Conservation (phyloP, 1,140 invertebrate genomes). For the Pentalonia nigronervosa region DNA sequence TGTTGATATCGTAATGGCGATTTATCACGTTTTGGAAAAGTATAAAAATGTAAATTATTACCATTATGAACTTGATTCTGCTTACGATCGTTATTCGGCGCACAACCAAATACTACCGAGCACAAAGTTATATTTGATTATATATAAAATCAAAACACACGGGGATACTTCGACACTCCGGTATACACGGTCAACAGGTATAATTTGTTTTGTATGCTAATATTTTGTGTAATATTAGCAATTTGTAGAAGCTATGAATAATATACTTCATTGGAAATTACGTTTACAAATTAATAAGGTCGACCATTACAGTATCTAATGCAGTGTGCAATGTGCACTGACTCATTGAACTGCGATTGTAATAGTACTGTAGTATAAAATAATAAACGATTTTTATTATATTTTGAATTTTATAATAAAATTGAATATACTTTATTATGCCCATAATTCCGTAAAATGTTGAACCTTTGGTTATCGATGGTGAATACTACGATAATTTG, state of each 20-base stretch:
- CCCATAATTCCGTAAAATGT: too few species aligned
- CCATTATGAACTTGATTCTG: not conserved
- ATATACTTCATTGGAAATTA: not conserved
- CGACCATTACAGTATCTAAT: not conserved
- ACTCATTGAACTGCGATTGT: not conserved
- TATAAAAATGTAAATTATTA: conserved; percentile 8
- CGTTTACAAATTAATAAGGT: not conserved
- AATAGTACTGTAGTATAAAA: not conserved
- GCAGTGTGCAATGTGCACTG: not conserved
- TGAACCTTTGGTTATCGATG: too few species aligned
- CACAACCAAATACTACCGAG: not conserved
- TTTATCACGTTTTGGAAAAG: not conserved
- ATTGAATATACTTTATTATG: too few species aligned
- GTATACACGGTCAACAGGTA: not conserved
- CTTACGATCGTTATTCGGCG: not conserved
- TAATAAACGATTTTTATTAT: not conserved
- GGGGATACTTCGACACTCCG: not conserved
- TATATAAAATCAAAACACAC: not conserved
- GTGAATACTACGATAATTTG: too few species aligned
- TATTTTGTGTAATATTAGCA: not conserved
- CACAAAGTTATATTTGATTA: not conserved
- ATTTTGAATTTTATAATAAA: not conserved
- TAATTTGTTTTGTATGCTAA: too few species aligned
- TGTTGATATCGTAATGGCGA: not conserved
- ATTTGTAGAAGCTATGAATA: not conserved